Conservation (phyloP, 2,797 vertebrate species). For the Centroberyx gerrardi region DNA sequence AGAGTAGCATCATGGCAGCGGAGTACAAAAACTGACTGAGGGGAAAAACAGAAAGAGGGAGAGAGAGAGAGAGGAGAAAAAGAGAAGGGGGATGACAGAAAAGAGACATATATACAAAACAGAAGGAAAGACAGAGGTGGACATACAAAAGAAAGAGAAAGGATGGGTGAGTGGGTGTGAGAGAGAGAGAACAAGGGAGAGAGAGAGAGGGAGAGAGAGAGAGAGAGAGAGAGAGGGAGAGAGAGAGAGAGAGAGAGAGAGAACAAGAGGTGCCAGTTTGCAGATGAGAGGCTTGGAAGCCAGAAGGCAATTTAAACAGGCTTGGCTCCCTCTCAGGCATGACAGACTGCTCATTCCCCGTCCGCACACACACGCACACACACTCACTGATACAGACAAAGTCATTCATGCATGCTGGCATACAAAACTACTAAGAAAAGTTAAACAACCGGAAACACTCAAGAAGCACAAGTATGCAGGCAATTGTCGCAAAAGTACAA, state of each 20-base stretch:
- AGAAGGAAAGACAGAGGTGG: constrained; percentile 74
- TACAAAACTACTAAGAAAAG: constrained; percentile 79
- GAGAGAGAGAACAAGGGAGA: neutral
- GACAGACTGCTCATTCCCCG: constrained; percentile 83
- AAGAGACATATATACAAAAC: constrained; percentile 70
- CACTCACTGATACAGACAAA: constrained; percentile 57
- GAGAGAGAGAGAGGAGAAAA: constrained; percentile 42
- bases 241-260: constrained; percentile 41
- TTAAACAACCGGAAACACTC: constrained; percentile 81
- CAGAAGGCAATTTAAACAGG: constrained; percentile 87
- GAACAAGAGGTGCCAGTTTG: constrained; percentile 81
- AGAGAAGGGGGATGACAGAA: constrained; percentile 58
- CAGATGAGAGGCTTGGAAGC: constrained; percentile 85
- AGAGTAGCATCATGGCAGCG: constrained; percentile 51
- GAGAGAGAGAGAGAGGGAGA: constrained; percentile 12
- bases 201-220: constrained; percentile 1
- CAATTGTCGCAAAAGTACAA: constrained; percentile 60
- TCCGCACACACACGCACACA: constrained; percentile 44
- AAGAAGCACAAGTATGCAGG: constrained; percentile 73
- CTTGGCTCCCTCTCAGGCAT: constrained; percentile 85
- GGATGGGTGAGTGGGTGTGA: constrained; percentile 17
- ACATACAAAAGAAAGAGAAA: constrained; percentile 67
- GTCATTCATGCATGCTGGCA: constrained; percentile 76
- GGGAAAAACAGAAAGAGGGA: constrained; percentile 37
- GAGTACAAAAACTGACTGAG: constrained; percentile 65